phyloP scores from a whole-genome alignment of 2,797 vertebrate genomes.

The Pampus argenteus region DNA sequence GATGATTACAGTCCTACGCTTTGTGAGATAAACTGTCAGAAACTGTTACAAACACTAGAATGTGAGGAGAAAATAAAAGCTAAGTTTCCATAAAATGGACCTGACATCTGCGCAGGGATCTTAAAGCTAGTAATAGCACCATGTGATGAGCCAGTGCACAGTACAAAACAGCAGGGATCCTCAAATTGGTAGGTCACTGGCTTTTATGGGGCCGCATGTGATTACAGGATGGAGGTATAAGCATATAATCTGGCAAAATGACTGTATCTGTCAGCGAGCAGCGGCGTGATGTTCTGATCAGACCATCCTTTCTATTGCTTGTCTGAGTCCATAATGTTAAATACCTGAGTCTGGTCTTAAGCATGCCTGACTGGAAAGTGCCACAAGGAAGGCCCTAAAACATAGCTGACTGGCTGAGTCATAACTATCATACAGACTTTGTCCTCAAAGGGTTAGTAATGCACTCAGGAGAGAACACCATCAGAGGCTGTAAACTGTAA shows the following conservation, averaged over 20 bases:
- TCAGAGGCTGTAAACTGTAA: not conserved
- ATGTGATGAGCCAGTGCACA: slow-evolving; percentile 50
- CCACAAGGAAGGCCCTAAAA: slow-evolving; percentile 16
- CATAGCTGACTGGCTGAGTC: slow-evolving; percentile 22
- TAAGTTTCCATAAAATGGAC: slow-evolving; percentile 68
- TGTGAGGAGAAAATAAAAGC: slow-evolving; percentile 59
- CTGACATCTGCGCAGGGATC: slow-evolving; percentile 75
- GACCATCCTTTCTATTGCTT: slow-evolving; percentile 28
- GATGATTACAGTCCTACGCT: slow-evolving; percentile 23
- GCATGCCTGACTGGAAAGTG: slow-evolving; percentile 17
- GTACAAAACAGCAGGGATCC: slow-evolving; percentile 71
- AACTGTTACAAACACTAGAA: slow-evolving; percentile 59
- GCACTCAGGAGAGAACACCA: not conserved
- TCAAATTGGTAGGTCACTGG: slow-evolving; percentile 78
- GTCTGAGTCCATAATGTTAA: slow-evolving; percentile 35
- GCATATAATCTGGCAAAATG: slow-evolving; percentile 78
- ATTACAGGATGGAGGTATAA: slow-evolving; percentile 78
- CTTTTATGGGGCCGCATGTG: slow-evolving; percentile 63
- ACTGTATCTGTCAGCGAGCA: slow-evolving; percentile 70
- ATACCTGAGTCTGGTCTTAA: slow-evolving; percentile 29
- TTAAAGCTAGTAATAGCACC: slow-evolving; percentile 78
- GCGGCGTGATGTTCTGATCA: slow-evolving; percentile 60
- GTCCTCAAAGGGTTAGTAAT: not conserved
- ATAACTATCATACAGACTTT: not conserved
- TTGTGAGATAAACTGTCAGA: slow-evolving; percentile 39